Conservation (phyloP, 1,140 invertebrate species). For the Agrilus planipennis region DNA sequence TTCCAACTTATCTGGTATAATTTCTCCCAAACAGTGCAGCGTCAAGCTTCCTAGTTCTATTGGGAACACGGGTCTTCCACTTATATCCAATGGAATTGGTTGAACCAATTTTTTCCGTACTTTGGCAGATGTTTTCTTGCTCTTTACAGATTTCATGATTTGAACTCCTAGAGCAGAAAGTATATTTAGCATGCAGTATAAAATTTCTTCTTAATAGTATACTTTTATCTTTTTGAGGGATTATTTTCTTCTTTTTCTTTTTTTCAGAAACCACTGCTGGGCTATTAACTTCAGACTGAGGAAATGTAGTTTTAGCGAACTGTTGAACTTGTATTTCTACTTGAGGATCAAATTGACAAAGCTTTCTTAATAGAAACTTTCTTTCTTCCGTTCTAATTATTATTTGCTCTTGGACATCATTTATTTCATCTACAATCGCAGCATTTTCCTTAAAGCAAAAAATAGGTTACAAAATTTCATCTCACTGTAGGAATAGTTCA, state of each 20-base stretch:
- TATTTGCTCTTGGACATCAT: slow-evolving; percentile 63
- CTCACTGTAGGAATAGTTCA: background rate
- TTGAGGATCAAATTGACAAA: slow-evolving; percentile 50
- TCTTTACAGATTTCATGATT: slow-evolving; percentile 16
- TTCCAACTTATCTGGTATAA: slow-evolving; percentile 51
- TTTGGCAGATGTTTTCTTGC: slow-evolving; percentile 23
- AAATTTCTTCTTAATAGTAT: background rate
- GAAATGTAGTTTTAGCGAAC: slow-evolving; percentile 16
- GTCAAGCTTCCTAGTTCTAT: slow-evolving; percentile 59
- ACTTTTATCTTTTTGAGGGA: background rate
- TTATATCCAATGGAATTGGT: slow-evolving; percentile 51
- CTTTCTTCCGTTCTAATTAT: slow-evolving; percentile 62
- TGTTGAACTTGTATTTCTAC: slow-evolving; percentile 36
- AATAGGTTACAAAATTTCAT: slow-evolving; percentile 3
- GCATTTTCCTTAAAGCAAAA: slow-evolving; percentile 56
- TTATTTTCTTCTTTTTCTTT: slow-evolving; percentile 1
- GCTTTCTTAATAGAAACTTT: slow-evolving; percentile 55
- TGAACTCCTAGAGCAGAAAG: slow-evolving; percentile 7
- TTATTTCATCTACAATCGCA: slow-evolving; percentile 67
- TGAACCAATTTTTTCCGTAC: slow-evolving; percentile 43
- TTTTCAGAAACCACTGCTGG: slow-evolving; percentile 7
- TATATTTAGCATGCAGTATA: background rate
- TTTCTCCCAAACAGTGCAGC: slow-evolving; percentile 67
- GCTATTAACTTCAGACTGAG: slow-evolving; percentile 6
- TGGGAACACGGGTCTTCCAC: slow-evolving; percentile 62